Evolutionary conservation across 2,888 invertebrate genomes (phyloP).

Genomic region (Pseudococcus longispinus): DNA sequence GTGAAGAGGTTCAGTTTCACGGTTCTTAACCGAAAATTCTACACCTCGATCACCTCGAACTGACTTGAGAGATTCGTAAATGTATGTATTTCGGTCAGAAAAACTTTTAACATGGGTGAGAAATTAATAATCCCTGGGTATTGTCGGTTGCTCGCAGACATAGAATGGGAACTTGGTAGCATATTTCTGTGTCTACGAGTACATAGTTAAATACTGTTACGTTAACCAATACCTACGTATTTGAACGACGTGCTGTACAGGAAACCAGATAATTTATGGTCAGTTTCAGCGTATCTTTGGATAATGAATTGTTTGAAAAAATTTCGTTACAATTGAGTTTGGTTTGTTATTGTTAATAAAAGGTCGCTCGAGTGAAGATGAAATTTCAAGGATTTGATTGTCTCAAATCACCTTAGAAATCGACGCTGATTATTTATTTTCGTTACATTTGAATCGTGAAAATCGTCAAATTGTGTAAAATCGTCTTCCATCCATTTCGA

Average conservation of each 20-base stretch:
- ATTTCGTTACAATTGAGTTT: neutral
- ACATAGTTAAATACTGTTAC: neutral
- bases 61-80: conserved; percentile 16
- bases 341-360: neutral
- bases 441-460: no score
- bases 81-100: conserved; percentile 35
- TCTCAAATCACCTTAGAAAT: no score
- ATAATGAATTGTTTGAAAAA: neutral
- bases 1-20: conserved; percentile 41
- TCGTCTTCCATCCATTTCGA: no score
- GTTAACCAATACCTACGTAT: neutral
- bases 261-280: conserved; percentile 28
- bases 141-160: neutral
- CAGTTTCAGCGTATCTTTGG: neutral
- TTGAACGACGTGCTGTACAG: neutral
- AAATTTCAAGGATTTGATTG: conserved; percentile 6
- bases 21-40: conserved; percentile 15
- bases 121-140: conserved; percentile 31
- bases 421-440: no score
- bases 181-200: neutral
- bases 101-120: conserved; percentile 19
- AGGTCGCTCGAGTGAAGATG: neutral
- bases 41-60: conserved; percentile 14
- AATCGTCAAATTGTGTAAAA: no score
- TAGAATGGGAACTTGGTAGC: conserved; percentile 6